phyloP scores from a whole-genome alignment of 2,797 vertebrate species.

The Echeneis naucrates region DNA sequence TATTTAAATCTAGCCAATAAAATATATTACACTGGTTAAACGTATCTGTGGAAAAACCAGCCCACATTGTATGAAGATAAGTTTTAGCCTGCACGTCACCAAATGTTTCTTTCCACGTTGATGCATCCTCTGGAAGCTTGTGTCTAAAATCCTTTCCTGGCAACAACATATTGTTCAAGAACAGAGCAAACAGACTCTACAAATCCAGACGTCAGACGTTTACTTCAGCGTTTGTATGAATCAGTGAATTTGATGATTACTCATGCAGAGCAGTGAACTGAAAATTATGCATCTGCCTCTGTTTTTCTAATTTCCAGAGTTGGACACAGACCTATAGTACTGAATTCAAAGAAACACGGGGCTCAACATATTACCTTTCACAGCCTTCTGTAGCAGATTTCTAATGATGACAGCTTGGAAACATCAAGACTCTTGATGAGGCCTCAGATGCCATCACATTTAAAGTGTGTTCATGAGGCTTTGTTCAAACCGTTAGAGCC shows the following conservation, averaged over 20 bases:
- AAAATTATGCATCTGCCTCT: not conserved
- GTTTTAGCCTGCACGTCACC: not conserved
- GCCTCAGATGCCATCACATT: conserved; percentile 11
- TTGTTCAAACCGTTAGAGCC: conserved; percentile 33
- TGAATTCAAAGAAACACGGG: not conserved
- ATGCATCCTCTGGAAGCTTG: not conserved
- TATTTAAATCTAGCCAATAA: too few species aligned
- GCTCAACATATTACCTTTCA: conserved; percentile 6
- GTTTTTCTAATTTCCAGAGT: too few species aligned
- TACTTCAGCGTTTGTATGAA: not conserved
- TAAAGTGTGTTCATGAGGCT: conserved; percentile 21
- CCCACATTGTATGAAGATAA: too few species aligned
- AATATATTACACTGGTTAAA: too few species aligned
- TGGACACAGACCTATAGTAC: not conserved
- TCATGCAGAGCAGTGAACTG: not conserved
- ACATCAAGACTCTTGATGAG: conserved; percentile 20
- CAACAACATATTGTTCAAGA: not conserved
- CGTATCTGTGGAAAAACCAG: too few species aligned
- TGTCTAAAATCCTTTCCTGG: not conserved
- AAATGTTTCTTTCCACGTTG: not conserved
- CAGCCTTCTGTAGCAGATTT: conserved; percentile 2
- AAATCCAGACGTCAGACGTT: not conserved
- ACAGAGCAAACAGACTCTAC: not conserved
- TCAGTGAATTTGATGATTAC: not conserved
- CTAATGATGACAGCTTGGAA: conserved; percentile 8